Evolutionary conservation across 23 tunicate genomes (phyloP).

Genomic region (Clavelina lepadiformis): DNA sequence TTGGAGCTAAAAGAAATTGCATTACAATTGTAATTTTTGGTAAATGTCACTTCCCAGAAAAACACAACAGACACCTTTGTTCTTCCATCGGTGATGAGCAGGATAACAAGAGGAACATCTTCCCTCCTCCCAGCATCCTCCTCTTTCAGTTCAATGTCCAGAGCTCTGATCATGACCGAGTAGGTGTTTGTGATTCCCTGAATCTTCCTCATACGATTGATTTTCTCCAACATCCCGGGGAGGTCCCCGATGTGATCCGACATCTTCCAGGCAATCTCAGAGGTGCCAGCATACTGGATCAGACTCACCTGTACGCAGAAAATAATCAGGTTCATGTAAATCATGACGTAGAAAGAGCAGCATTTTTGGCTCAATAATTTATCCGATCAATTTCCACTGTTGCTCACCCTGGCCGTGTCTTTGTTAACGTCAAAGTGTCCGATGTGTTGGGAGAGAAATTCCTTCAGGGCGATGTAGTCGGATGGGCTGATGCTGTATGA

Average conservation of each 20-base stretch:
- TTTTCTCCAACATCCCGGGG: constrained; percentile 13
- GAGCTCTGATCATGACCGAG: constrained; percentile 15
- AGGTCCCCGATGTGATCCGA: constrained; percentile 9
- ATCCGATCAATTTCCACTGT: no score
- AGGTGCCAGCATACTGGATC: constrained; percentile 24
- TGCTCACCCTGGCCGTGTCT: constrained; percentile 26
- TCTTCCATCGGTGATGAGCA: constrained; percentile 57
- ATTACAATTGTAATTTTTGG: no score
- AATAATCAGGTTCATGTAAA: neutral
- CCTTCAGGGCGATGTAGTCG: constrained; percentile 2
- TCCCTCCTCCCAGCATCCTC: constrained; percentile 35
- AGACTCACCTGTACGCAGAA: constrained; percentile 18
- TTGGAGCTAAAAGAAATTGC: no score
- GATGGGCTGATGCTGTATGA: constrained; percentile 32
- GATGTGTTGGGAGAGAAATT: constrained; percentile 2
- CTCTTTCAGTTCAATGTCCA: constrained; percentile 11
- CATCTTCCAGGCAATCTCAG: constrained; percentile 14
- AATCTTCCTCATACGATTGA: constrained; percentile 8
- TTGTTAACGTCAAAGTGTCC: constrained; percentile 29
- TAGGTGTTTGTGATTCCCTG: constrained; percentile 44
- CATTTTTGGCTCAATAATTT: no score
- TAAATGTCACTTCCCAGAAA: no score
- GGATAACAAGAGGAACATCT: constrained; percentile 28
- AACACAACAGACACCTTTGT: constrained; percentile 29
- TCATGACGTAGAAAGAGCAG: neutral